Evolutionary conservation across 2,797 vertebrate genomes (phyloP).

Genomic region (Tokudaia tokunoshimensis): DNA sequence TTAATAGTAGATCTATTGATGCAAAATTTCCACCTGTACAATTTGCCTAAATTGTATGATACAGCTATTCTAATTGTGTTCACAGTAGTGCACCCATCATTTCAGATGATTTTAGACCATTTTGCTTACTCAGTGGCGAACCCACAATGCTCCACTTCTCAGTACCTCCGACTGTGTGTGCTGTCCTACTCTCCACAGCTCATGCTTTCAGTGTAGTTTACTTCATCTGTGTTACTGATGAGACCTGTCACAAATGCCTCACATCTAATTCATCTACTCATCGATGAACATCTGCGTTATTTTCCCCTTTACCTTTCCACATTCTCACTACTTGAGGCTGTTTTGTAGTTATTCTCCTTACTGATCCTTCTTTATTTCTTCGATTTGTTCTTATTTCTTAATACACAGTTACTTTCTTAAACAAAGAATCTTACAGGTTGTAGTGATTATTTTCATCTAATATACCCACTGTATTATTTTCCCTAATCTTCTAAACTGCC

Average conservation of each 20-base stretch:
- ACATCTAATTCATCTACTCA: neutral
- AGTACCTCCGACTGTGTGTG: neutral
- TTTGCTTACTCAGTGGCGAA: neutral
- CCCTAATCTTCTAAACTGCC: neutral
- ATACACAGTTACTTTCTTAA: conserved; percentile 21
- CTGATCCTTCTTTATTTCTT: conserved; percentile 27
- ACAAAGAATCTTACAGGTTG: neutral
- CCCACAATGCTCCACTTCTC: neutral
- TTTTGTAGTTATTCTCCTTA: neutral
- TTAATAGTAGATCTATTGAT: neutral
- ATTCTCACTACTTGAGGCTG: neutral
- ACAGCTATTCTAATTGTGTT: neutral
- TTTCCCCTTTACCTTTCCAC: neutral
- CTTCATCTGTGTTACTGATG: neutral
- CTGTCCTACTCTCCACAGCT: neutral
- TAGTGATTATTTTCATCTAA: conserved; percentile 9
- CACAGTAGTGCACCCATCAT: neutral
- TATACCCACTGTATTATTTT: neutral
- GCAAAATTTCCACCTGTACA: neutral
- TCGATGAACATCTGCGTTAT: neutral
- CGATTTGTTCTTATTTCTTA: neutral
- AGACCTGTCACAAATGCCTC: neutral
- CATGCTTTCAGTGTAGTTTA: neutral
- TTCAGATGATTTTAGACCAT: neutral
- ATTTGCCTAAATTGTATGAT: neutral